Evolutionary conservation across 2,113 vertebrate genomes (phyloP).

Genomic region (Bubo bubo): DNA sequence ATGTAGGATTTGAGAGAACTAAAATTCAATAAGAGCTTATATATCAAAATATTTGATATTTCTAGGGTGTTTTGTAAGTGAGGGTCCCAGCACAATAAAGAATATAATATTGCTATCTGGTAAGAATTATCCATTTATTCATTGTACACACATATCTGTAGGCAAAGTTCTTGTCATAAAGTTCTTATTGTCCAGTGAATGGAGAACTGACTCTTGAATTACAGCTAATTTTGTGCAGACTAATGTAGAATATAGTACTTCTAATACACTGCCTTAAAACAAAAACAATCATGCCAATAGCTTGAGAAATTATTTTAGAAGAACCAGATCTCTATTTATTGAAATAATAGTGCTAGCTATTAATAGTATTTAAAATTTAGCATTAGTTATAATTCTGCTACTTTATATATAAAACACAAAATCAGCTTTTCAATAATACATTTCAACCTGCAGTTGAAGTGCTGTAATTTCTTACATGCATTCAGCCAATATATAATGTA

Average conservation of each 20-base stretch:
- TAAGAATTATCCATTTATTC: neutral
- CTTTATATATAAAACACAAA: neutral
- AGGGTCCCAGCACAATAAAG: neutral
- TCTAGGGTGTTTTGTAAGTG: neutral
- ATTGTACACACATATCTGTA: neutral
- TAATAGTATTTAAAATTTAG: neutral
- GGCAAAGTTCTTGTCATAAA: neutral
- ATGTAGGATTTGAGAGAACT: neutral
- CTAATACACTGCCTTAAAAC: neutral
- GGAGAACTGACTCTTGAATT: neutral
- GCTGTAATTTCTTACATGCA: neutral
- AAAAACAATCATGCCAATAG: neutral
- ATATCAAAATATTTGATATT: neutral
- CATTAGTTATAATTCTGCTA: neutral
- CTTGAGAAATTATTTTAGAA: neutral
- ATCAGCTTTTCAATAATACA: neutral
- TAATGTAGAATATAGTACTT: neutral
- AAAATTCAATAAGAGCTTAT: neutral
- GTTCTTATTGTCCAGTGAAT: neutral
- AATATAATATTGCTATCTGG: neutral
- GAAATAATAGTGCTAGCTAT: neutral
- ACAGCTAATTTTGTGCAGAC: neutral
- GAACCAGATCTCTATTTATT: neutral
- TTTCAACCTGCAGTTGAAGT: neutral
- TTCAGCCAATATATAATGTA: neutral